A percentile compares a stretch with the other conserved stretches of the same genome.
Conservation (phyloP, 2,113 vertebrate genomes). For the Microtus richardsoni region DNA sequence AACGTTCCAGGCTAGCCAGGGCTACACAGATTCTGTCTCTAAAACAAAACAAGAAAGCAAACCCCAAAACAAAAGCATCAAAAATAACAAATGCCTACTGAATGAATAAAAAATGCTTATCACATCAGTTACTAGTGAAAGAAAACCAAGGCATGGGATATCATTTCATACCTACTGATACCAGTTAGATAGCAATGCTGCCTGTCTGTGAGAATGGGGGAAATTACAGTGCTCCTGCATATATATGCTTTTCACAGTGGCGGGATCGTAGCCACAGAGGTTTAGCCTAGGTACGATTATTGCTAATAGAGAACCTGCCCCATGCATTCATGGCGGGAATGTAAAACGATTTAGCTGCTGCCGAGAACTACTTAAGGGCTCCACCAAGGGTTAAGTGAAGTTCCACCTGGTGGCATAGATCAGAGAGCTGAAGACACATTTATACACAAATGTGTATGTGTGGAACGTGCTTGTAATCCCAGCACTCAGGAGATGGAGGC, state of each 20-base stretch:
- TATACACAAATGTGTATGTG: not conserved
- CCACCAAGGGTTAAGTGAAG: not conserved
- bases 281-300: not conserved
- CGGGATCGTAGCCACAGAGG: rapidly evolving
- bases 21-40: not conserved
- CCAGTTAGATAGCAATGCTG: not conserved
- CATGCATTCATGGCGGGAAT: not conserved
- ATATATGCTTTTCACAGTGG: not conserved
- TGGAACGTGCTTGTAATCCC: not conserved
- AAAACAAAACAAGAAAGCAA: not conserved
- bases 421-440: not conserved
- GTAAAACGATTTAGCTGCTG: not conserved
- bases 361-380: not conserved
- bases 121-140: not conserved
- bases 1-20: no score
- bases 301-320: not conserved
- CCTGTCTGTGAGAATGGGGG: not conserved
- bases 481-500: not conserved
- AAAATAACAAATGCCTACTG: not conserved
- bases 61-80: not conserved
- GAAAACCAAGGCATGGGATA: not conserved
- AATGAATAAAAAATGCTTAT: not conserved
- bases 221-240: not conserved
- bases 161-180: not conserved
- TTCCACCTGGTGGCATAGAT: not conserved